phyloP scores from a whole-genome alignment of 2,113 vertebrate species.

The Numida meleagris region DNA sequence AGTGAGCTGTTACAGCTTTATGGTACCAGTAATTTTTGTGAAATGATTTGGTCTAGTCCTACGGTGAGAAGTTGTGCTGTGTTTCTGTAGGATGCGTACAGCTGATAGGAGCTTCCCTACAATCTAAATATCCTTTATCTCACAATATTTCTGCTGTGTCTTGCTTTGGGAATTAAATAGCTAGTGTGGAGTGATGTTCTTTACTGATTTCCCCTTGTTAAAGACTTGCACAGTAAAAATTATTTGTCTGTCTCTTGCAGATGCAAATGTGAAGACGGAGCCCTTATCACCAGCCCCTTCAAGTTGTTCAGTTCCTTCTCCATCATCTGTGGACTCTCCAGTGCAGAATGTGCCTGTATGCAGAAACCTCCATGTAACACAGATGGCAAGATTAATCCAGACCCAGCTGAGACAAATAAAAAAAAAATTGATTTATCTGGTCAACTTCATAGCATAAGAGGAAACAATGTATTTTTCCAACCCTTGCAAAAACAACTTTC shows the following conservation, averaged over 20 bases:
- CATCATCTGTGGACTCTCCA: slow-evolving; percentile 77
- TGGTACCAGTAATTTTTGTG: accelerated
- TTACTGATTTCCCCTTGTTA: neutral
- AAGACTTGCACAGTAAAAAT: neutral
- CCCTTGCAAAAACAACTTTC: neutral
- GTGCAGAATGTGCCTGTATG: slow-evolving; percentile 89
- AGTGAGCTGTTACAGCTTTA: neutral
- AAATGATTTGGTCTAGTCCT: neutral
- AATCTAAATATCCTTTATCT: neutral
- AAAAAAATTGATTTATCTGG: neutral
- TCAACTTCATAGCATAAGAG: neutral
- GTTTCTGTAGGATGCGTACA: neutral
- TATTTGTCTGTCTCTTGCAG: slow-evolving; percentile 68
- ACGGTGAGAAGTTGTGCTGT: neutral
- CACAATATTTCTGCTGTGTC: neutral
- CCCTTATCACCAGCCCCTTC: slow-evolving; percentile 86
- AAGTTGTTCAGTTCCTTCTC: slow-evolving; percentile 83
- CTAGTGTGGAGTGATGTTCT: neutral
- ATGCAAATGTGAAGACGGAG: slow-evolving; percentile 81
- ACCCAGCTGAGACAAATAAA: neutral
- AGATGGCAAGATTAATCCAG: neutral
- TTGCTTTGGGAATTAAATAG: neutral
- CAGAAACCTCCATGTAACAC: neutral
- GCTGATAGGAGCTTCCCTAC: neutral
- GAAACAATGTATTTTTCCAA: neutral